Evolutionary conservation across 2,888 invertebrate species (phyloP), one percentile per base, ranked within the genome.

Genomic region (Gandaritis pyraliata): DNA sequence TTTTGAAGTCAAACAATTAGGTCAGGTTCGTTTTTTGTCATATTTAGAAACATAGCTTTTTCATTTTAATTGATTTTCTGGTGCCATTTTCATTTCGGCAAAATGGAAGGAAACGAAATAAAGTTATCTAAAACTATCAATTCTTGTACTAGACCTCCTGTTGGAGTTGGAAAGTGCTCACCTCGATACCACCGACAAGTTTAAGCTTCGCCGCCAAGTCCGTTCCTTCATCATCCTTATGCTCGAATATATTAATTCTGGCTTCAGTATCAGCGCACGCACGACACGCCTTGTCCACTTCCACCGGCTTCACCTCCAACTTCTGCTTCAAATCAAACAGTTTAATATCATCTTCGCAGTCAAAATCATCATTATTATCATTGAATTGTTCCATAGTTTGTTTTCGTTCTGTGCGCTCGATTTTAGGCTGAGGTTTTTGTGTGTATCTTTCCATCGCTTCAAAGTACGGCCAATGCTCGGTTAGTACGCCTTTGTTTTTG

Each of bases 391-490:
- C 68, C 6, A 23, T 23, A 23, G 23, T 23, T 23, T 5, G 70
- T 23, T 72, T 77, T 36, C 72, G 72, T 23, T 72, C 71, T 18
- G 71, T 77, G 33, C 72, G 72, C 18, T 72, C 71, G 8, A 71
- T 69, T 0, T 73, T 72, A 2, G 67, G 74, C 36, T 73, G 73
- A 23, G 77, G 76, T 7, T 75, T 65, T 59, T 82, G 78, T 1
- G 73, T 72, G 72, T 86, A 90, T 33, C 77, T 80, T 1, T 76
- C 64, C 78, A 92, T 83, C 1, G 83, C 83, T 8, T 88, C 88
- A 66, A 77, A 91, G 65, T 85, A 91, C 10, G 88, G 90, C 92
- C 92, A 92, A 30, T 86, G 83, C 64, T 90, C 92, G 63, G 80
- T 87, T 10, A 91, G 72, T 53, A 88, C 82, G 4, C 92, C 92